Evolutionary conservation across 2,797 vertebrate genomes (phyloP), one percentile per base, ranked within the genome.

Genomic region (Siniperca scherzeri): DNA sequence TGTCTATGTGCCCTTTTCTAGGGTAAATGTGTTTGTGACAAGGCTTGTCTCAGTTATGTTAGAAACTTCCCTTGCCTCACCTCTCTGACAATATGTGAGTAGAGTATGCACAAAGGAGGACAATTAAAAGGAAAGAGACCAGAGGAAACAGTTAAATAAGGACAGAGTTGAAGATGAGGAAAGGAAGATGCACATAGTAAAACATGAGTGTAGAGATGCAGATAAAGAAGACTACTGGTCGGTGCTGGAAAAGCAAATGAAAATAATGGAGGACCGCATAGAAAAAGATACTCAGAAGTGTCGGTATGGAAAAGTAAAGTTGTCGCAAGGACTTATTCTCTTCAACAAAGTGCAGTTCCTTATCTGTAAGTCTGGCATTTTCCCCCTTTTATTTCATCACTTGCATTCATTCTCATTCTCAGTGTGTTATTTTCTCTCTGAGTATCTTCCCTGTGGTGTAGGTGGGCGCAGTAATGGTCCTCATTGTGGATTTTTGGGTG

Each of bases 391-490:
- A 69, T 72, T 70, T 22, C 40, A 68, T 62, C 30, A 38, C 22
- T 44, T 60, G 38, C 75, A 60, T 74, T 83, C 64, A 50, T 53
- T 67, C 48, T 44, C 42, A 14, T n/a, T 74, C 33, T 56, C 30
- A 46, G 56, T 57, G 52, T 57, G 73, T 80, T 71, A 65, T 81
- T 72, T 83, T 79, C 80, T 75, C 38, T 66, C 52, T 53, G 61
- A 80, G 44, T 48, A 27, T 71, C 33, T 53, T 67, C 61, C 74
- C 76, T 25, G 57, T 53, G 36, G 81, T 78, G 56, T 27, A 52
- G 67, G 61, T 74, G 40, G 65, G 55, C 53, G 7, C 46, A 30
- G n/a, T 69, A 87, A 71, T 78, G 50, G 72, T 57, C 27, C 57
- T 53, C 27, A 56, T 56, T 81, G 71, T 68, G 7, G 19, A 77